These are phyloP conservation scores for Prionace glauca DNA, from an alignment of 2,797 vertebrate genomes.

Conservation along the genomic window DNA sequence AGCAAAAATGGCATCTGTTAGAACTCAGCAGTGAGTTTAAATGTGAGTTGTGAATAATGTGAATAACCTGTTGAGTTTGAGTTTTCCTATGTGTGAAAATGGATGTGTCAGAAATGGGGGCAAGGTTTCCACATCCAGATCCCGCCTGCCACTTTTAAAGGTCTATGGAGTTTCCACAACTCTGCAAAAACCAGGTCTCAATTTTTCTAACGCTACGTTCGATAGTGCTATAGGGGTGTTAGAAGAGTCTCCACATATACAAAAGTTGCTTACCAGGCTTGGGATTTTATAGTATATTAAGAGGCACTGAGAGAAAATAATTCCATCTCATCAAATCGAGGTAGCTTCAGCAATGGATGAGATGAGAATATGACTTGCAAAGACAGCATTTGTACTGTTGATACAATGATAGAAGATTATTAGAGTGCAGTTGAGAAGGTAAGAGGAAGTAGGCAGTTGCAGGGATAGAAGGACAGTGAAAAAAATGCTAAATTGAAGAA, in stretches of 20 bases:
- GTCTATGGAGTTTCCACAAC: not conserved
- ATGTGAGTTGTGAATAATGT: too few species aligned
- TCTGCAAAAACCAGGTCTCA: not conserved
- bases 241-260: not conserved
- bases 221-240: not conserved
- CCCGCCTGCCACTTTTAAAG: not conserved
- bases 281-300: not conserved
- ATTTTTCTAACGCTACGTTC: not conserved
- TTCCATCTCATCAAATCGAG: not conserved
- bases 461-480: not conserved
- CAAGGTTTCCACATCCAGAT: too few species aligned
- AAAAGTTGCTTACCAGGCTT: not conserved
- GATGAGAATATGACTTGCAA: not conserved
- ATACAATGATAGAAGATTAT: not conserved
- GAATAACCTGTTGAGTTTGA: too few species aligned
- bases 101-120: too few species aligned
- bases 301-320: not conserved
- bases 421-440: not conserved
- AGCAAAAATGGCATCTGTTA: too few species aligned
- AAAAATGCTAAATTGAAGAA: not conserved
- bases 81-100: too few species aligned
- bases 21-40: too few species aligned
- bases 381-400: not conserved
- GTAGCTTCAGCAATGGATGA: not conserved
- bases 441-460: not conserved